Conservation (phyloP, 2,888 invertebrate genomes). For the Salticus scenicus region DNA sequence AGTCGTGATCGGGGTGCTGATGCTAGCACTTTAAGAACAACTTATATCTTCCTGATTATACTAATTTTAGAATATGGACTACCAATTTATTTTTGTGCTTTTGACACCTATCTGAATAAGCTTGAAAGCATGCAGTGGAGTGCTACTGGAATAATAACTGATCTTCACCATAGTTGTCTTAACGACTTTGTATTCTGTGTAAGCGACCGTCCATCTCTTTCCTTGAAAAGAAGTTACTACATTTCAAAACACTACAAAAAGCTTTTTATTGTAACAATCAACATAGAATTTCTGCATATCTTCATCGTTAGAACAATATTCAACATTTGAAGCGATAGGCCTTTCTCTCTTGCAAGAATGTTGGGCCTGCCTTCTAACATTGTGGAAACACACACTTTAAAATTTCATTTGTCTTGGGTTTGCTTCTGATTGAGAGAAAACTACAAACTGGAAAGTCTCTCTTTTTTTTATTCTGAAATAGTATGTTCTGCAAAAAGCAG, state of each 20-base stretch:
- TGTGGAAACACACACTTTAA: neutral
- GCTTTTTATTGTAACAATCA: neutral
- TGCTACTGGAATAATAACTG: slow-evolving; percentile 18
- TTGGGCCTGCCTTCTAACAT: neutral
- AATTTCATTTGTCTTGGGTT: too few relatives aligned
- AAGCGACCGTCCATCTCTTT: neutral
- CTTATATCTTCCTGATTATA: neutral
- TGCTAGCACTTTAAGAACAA: neutral
- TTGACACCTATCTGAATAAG: neutral
- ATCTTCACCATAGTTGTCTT: neutral
- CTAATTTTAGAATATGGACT: neutral
- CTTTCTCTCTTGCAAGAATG: neutral
- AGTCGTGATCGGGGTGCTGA: slow-evolving; percentile 5
- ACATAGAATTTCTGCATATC: neutral
- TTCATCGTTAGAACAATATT: neutral
- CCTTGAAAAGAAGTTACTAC: neutral
- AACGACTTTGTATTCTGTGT: neutral
- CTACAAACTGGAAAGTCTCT: too few relatives aligned
- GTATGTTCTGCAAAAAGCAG: too few relatives aligned
- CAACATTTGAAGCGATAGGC: slow-evolving; percentile 4
- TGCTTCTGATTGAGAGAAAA: too few relatives aligned
- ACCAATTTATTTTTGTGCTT: slow-evolving; percentile 5
- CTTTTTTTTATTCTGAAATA: too few relatives aligned
- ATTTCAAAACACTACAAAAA: neutral
- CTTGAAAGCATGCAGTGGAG: neutral